Conservation (phyloP, 2,797 vertebrate genomes). For the Sphaeramia orbicularis region DNA sequence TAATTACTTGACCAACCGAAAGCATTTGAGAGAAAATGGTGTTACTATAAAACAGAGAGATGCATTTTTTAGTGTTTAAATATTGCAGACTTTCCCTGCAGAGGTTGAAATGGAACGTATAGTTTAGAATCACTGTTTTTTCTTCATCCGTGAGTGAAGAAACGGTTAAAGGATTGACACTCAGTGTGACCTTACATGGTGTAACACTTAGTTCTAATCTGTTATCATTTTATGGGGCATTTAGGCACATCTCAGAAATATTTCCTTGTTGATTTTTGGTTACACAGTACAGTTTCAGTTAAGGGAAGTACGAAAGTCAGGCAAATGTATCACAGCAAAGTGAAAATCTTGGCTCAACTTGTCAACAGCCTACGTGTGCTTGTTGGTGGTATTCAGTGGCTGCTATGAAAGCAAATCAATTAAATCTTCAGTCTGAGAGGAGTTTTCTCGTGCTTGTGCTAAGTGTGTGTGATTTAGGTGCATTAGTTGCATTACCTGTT, state of each 20-base stretch:
- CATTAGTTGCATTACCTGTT: constrained; percentile 66
- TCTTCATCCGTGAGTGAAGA: constrained; percentile 16
- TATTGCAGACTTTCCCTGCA: constrained; percentile 16
- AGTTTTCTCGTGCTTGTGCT: constrained; percentile 55
- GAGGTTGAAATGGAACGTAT: constrained; percentile 30
- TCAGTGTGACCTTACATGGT: constrained; percentile 20
- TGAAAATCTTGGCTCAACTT: constrained; percentile 65
- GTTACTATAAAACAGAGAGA: constrained; percentile 35
- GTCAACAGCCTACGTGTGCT: constrained; percentile 65
- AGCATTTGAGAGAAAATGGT: constrained; percentile 16
- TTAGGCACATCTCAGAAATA: constrained; percentile 21
- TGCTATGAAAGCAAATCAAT: constrained; percentile 80
- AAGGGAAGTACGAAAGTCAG: constrained; percentile 19
- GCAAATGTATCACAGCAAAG: constrained; percentile 43
- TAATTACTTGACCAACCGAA: constrained; percentile 55
- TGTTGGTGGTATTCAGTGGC: constrained; percentile 72
- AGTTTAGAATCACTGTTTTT: not conserved
- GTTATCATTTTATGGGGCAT: constrained; percentile 19
- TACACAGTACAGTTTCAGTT: constrained; percentile 39
- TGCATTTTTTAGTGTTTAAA: constrained; percentile 27
- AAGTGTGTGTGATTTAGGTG: constrained; percentile 60
- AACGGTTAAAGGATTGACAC: constrained; percentile 47
- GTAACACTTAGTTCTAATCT: not conserved
- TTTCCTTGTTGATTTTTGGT: constrained; percentile 18
- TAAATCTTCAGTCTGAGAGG: constrained; percentile 59